Base-by-base conservation (phyloP, 2,888 invertebrate genomes). In the Tillus elongatus region DNA sequence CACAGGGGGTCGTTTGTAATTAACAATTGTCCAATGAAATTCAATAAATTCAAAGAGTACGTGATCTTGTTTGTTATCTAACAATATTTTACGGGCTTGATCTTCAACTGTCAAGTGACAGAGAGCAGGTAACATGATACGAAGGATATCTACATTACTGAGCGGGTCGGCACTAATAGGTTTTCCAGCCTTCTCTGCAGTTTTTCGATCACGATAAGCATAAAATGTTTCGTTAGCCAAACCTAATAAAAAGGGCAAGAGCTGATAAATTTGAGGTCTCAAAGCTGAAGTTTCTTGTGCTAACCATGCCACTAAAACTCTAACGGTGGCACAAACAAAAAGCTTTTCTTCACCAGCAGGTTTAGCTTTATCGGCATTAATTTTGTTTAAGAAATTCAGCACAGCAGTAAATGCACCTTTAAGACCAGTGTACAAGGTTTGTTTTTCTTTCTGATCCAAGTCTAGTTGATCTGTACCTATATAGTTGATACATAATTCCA, bases 41-140 rank as follows among this genome's bases (percentile, higher is more conserved):
- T 80, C 79, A 53, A 88, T 67, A 37, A 84, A 77, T 61, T 89
- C 86, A 57, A 80, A 77, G 2, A 90, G 66, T 14, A 85, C 76
- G 61, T 86, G 82, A 55, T 89, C 89, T 64, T 86, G 79, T 56
- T 86, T 81, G 35, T 76, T 70, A 41, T 82, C 75, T 33, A 92
- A 67, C 44, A 91, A 70, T 41, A 90, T 80, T 55, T 81, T 77
- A 46, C 92, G 73, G 0, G 89, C 82, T 50, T 83, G 79, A 52
- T 93, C 92, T 68, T 93, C 93, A 13, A 92, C 88, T 19, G 89
- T 82, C 49, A 95, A 73, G 62, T 93, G 90, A 55, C 92, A 93
- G 3, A 93, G 66, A 1, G 89, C 90, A 2, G 93, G 92, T 41
- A 93, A 67, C 69, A 93, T 75, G 27, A 91, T 72, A 35, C 90